Evolutionary conservation across 2,113 vertebrate species (phyloP).

Genomic region (Bubo bubo): DNA sequence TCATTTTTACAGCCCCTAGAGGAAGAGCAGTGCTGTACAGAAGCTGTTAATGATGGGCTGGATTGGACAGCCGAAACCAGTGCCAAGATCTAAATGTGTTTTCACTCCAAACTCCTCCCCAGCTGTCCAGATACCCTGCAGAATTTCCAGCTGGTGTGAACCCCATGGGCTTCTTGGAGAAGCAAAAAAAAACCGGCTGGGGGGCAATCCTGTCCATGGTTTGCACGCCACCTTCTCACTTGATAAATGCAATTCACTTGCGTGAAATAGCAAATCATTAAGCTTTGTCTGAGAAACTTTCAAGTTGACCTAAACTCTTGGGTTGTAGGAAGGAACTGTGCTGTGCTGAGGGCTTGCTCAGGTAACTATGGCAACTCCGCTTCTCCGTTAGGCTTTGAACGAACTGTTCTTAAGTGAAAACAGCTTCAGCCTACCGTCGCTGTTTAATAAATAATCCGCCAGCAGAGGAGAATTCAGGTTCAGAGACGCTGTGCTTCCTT

Average conservation of each 20-base stretch:
- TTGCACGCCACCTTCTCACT: neutral
- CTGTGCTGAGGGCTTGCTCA: slow-evolving; percentile 60
- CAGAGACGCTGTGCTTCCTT: slow-evolving; percentile 50
- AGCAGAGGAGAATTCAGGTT: slow-evolving; percentile 36
- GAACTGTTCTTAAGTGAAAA: slow-evolving; percentile 74
- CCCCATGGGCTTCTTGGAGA: slow-evolving; percentile 26
- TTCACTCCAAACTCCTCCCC: slow-evolving; percentile 76
- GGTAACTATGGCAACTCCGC: slow-evolving; percentile 79
- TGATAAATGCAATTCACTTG: slow-evolving; percentile 46
- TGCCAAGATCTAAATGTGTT: slow-evolving; percentile 80
- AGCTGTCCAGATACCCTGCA: slow-evolving; percentile 73
- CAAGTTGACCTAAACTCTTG: slow-evolving; percentile 70
- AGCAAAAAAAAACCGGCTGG: neutral
- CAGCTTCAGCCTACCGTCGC: slow-evolving; percentile 56
- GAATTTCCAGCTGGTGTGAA: slow-evolving; percentile 69
- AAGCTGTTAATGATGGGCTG: slow-evolving; percentile 82
- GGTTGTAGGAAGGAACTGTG: slow-evolving; percentile 57
- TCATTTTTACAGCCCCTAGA: slow-evolving; percentile 76
- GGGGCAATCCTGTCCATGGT: neutral
- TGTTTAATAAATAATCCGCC: slow-evolving; percentile 70
- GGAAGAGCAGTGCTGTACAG: slow-evolving; percentile 74
- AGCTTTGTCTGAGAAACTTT: slow-evolving; percentile 64
- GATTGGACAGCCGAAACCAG: slow-evolving; percentile 40
- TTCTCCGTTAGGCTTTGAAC: slow-evolving; percentile 62
- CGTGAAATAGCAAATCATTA: slow-evolving; percentile 50